Evolutionary conservation across 2,888 invertebrate species (phyloP).

Genomic region (Dynastes tityus): DNA sequence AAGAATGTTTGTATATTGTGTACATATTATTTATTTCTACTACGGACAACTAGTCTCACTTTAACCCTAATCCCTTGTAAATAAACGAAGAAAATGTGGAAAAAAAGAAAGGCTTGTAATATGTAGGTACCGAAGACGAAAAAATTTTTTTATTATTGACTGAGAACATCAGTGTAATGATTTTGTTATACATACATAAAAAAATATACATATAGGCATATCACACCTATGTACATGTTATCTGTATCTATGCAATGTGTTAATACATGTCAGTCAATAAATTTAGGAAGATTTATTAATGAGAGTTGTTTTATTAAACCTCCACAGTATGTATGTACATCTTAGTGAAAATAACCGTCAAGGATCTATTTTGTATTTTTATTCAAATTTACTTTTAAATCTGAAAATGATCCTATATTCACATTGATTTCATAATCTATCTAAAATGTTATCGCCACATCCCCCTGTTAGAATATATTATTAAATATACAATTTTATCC

Average conservation of each 20-base stretch:
- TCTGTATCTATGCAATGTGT: conserved; percentile 65
- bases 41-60: conserved; percentile 63
- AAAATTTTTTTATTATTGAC: conserved; percentile 64
- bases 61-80: conserved; percentile 55
- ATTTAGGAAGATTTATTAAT: conserved; percentile 65
- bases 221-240: conserved; percentile 68
- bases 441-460: too few relatives aligned
- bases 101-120: conserved; percentile 50
- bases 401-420: too few relatives aligned
- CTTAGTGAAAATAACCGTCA: too few relatives aligned
- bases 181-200: conserved; percentile 58
- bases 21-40: conserved; percentile 61
- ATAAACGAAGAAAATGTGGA: conserved; percentile 45
- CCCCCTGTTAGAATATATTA: too few relatives aligned
- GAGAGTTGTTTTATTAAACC: conserved; percentile 47
- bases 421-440: too few relatives aligned
- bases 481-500: too few relatives aligned
- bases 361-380: too few relatives aligned
- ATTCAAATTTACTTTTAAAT: too few relatives aligned
- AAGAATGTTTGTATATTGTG: conserved; percentile 57
- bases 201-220: conserved; percentile 62
- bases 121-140: conserved; percentile 46
- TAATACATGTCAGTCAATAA: conserved; percentile 68
- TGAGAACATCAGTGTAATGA: conserved; percentile 60
- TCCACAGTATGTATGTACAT: background rate